Evolutionary conservation across 1,140 invertebrate species (phyloP), one percentile per base, ranked within the genome.

Genomic region (Araneus ventricosus): DNA sequence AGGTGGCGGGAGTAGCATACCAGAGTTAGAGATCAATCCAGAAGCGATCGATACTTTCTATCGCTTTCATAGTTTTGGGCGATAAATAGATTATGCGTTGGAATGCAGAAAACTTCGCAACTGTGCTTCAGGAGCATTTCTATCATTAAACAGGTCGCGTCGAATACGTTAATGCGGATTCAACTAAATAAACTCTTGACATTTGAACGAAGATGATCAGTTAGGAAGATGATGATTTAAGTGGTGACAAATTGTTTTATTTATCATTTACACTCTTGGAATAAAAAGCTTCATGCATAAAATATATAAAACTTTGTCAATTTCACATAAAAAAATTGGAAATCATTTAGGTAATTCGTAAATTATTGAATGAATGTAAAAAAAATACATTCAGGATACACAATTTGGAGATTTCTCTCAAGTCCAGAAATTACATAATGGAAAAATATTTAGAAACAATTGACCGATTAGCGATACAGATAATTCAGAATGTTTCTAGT

Each of bases 11-110:
- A 52, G 39, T 5, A 67, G 34, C 34, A 5, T 39, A 22, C 7
- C 30, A 39, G 24, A 45, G 89, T 82, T 82, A 39, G 4, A 82
- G 90, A 59, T 91, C 89, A 91, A 85, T 67, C 80, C 59, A 45
- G 22, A 7, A 7, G 24, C 41, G 67, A 91, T 91, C 90, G 80
- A 91, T 91, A 91, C 17, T 67, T 85, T 52, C 61, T 37, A 91
- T 85, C 79, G 59, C 61, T 91, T 52, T 70, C 59, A n/a, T 80
- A 91, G 79, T 91, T 91, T 91, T 63, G 41, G 57, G 67, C 75
- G 90, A 91, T 91, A 90, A 90, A 90, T 90, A 91, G 90, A 85
- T 67, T 90, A 82, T 85, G 80, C 57, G 37, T 30, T 91, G 80
- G 90, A 91, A 91, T 91, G 90, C 90, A 41, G 90, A 85, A 84